Evolutionary conservation across 2,888 invertebrate genomes (phyloP).

Genomic region (Troides helena): DNA sequence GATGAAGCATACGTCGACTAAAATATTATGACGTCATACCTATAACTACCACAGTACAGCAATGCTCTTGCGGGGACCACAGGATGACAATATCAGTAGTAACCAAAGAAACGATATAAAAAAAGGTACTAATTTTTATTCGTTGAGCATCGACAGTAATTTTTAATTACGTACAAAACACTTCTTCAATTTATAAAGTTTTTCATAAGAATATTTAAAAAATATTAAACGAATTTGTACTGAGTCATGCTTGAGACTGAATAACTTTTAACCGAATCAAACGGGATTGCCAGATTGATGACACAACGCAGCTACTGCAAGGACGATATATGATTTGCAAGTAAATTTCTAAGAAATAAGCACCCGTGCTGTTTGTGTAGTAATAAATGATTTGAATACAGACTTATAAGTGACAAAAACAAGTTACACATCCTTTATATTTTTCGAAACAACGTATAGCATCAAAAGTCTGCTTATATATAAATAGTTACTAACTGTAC

Average conservation of each 20-base stretch:
- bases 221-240: not conserved
- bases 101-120: too few species aligned
- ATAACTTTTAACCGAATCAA: conserved; percentile 11
- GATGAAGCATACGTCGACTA: too few species aligned
- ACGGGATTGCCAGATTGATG: conserved; percentile 7
- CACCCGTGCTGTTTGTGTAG: not conserved
- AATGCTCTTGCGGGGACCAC: too few species aligned
- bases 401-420: too few species aligned
- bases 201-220: conserved; percentile 2
- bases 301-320: conserved; percentile 8
- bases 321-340: conserved; percentile 20
- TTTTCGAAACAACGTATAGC: too few species aligned
- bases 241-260: conserved; percentile 7
- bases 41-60: too few species aligned
- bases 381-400: not conserved
- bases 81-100: too few species aligned
- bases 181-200: not conserved
- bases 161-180: not conserved
- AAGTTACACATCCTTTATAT: not conserved
- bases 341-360: conserved; percentile 22
- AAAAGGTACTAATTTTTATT: not conserved
- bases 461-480: too few species aligned
- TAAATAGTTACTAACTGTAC: too few species aligned
- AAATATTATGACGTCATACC: too few species aligned
- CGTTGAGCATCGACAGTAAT: not conserved